A percentile compares a stretch with the other conserved stretches of the same genome.
Evolutionary conservation across 2,113 vertebrate species (phyloP).

Genomic region (Dasyurus viverrinus): DNA sequence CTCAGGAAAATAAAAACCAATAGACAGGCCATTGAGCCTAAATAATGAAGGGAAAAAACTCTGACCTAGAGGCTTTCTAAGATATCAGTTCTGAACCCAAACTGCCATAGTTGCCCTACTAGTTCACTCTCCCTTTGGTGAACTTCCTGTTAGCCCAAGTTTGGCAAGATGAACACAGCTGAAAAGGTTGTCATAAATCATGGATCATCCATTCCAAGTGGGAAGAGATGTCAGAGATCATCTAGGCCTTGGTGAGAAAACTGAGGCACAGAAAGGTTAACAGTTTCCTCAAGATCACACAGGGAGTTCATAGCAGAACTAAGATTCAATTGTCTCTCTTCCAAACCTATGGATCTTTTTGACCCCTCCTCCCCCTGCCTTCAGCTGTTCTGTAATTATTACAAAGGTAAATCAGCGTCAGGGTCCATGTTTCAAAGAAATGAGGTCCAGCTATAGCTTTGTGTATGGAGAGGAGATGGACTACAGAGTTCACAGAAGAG

Average conservation of each 20-base stretch:
- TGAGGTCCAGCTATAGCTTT: background rate
- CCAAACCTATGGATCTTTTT: background rate
- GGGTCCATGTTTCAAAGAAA: background rate
- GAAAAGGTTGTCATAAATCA: background rate
- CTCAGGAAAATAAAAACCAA: background rate
- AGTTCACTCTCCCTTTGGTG: background rate
- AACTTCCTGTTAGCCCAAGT: background rate
- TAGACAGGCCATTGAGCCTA: background rate
- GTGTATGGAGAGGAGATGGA: background rate
- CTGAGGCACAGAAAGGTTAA: background rate
- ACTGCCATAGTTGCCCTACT: background rate
- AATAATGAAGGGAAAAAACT: background rate
- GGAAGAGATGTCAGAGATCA: background rate
- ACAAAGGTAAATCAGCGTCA: background rate
- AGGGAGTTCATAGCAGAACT: background rate
- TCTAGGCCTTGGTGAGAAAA: background rate
- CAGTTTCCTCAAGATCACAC: background rate
- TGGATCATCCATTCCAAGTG: background rate
- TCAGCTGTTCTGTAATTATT: background rate
- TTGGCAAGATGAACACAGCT: background rate
- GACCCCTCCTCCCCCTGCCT: background rate
- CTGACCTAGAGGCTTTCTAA: background rate
- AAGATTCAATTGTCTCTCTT: background rate
- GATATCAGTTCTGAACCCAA: background rate
- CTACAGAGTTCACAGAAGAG: slow-evolving; percentile 72